Evolutionary conservation across 2,113 vertebrate genomes (phyloP), one percentile per base, ranked within the genome.

Genomic region (Amia ocellicauda): DNA sequence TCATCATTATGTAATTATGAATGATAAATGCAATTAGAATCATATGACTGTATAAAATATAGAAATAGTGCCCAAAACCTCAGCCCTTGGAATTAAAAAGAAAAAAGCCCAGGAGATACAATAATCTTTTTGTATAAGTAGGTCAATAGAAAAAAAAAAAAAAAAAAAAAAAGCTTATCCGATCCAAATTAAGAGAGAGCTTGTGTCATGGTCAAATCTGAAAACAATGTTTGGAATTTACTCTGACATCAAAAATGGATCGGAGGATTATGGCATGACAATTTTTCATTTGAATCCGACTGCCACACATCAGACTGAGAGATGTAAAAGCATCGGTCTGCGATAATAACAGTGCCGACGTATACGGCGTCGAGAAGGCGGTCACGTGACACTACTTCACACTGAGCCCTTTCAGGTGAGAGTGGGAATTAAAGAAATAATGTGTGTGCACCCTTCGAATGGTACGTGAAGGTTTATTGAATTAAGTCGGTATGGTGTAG

Each of bases 71-170:
- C 75, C 78, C 74, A 69, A 65, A 22, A 80, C 81, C 79, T 86
- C 78, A 83, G 80, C 81, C 81, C 68, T 76, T 61, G 76, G 87
- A 83, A 89, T 88, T 88, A 88, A 85, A 47, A 85, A 85, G 83
- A 85, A 68, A 78, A 83, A 80, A 36, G 87, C 81, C 84, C 83
- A 80, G 83, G 83, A 85, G 83, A 80, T 88, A 85, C 79, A 85
- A 84, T 88, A 85, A 88, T 89, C 85, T 86, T 82, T 51, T 51
- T 42, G 17, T 13, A 11, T 42, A 63, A 62, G 22, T 63, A 54
- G 31, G 61, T 63, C 50, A 54, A 19, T 17, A 24, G 7, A 63
- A 43, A 27, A 3, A 23, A 4, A 16, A 14, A 14, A 24, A 22
- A 22, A 51, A 51, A 49, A 62, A 41, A 40, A n/a, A n/a, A n/a